phyloP scores from a whole-genome alignment of 2,797 vertebrate species.

The Spheniscus humboldti region DNA sequence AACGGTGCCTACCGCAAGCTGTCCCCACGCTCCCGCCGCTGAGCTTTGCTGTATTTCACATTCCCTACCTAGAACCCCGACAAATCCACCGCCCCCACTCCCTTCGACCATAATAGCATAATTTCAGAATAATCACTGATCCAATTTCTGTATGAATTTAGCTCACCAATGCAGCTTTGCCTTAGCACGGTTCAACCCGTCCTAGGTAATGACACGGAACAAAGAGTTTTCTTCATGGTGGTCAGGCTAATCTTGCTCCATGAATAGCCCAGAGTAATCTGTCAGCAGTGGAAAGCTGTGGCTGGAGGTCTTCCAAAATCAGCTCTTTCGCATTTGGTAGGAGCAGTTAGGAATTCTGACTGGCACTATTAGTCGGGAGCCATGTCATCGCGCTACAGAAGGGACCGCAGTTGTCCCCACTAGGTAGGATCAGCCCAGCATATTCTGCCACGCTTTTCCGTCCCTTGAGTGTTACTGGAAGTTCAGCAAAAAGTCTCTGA shows the following conservation, averaged over 20 bases:
- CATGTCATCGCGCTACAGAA: slow-evolving; percentile 35
- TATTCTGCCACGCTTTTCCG: neutral
- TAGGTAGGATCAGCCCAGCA: slow-evolving; percentile 44
- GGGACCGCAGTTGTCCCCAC: slow-evolving; percentile 17
- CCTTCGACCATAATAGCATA: neutral
- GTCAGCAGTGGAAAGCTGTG: slow-evolving; percentile 67
- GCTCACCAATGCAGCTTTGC: slow-evolving; percentile 53
- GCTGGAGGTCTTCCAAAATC: slow-evolving; percentile 74
- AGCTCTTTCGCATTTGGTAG: slow-evolving; percentile 70
- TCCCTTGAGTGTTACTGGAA: neutral
- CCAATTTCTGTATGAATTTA: slow-evolving; percentile 45
- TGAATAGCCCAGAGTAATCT: slow-evolving; percentile 75
- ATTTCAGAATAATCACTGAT: slow-evolving; percentile 51
- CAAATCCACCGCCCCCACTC: neutral
- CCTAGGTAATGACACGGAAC: slow-evolving; percentile 67
- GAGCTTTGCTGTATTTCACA: neutral
- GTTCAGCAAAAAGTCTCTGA: slow-evolving; percentile 31
- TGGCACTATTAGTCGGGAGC: slow-evolving; percentile 64
- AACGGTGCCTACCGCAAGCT: neutral
- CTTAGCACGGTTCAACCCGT: slow-evolving; percentile 57
- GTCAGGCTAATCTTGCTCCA: slow-evolving; percentile 70
- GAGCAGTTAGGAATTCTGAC: slow-evolving; percentile 74
- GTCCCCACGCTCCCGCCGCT: neutral
- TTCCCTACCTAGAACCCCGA: slow-evolving; percentile 53
- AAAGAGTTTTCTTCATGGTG: slow-evolving; percentile 68